Base-by-base conservation (phyloP, 2,797 vertebrate genomes). In the Siniperca scherzeri region DNA sequence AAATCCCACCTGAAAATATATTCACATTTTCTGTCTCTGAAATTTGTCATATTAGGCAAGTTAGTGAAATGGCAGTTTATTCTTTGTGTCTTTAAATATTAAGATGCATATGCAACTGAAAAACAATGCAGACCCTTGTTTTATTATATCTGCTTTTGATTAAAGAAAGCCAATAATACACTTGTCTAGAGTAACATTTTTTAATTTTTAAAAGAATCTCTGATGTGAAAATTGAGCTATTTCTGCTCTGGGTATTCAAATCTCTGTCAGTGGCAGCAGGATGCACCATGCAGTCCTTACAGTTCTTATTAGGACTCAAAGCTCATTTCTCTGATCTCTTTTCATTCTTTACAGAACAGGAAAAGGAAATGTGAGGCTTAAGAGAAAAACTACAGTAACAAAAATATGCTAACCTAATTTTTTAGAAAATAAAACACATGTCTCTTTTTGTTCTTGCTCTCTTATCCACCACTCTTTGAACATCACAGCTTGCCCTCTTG, bases 401-500 rank as follows among this genome's bases (percentile, higher is more conserved):
- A 82, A 90, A 85, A 88, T 83, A 87, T 55, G 83, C 75, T 80
- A 81, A 86, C 87, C 84, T 87, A 61, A 77, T 91, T 92, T 88
- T 80, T 86, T 53, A 75, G 65, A 81, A 87, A 89, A 88, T 74
- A 72, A 87, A 90, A 84, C 74, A 77, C 67, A 69, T 74, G 52
- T 85, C 82, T 83, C 73, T 80, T 90, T 91, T 84, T 91, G 81
- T 90, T 91, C 53, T 80, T 50, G 64, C 80, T 83, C 82, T 85
- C 60, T 81, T 76, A 86, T 85, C 88, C 74, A 59, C 70, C 74
- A 44, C 25, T 71, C 90, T 91, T 89, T 94, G 87, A 93, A 93
- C 89, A 88, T 91, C 87, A 88, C 89, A 92, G 86, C 83, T 90
- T 93, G 87, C 89, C 91, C 94, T 84, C 80, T 85, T 83, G 87